Evolutionary conservation across 2,113 vertebrate genomes (phyloP).

Genomic region (Pipa parva): DNA sequence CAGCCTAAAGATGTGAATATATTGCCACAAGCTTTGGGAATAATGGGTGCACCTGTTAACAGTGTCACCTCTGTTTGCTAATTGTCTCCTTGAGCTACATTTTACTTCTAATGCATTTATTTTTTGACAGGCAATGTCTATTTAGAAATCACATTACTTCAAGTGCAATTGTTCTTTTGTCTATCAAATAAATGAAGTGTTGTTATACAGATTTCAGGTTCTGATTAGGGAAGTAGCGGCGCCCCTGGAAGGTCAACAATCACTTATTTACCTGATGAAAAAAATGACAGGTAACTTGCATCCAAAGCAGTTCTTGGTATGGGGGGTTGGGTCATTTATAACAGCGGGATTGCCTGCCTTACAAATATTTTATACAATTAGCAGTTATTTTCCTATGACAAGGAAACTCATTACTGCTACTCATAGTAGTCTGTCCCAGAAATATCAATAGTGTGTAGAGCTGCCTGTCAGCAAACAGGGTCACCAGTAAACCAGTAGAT

Average conservation of each 20-base stretch:
- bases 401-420: conserved; percentile 8
- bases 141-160: conserved; percentile 93
- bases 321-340: conserved; percentile 32
- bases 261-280: conserved; percentile 75
- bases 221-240: conserved; percentile 82
- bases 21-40: conserved; percentile 93
- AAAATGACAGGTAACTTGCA: conserved; percentile 81
- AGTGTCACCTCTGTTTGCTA: conserved; percentile 98
- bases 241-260: conserved; percentile 75
- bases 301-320: conserved; percentile 51
- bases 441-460: neutral
- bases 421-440: neutral
- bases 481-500: too few relatives aligned
- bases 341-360: neutral
- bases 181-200: conserved; percentile 86
- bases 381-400: neutral
- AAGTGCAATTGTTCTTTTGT: conserved; percentile 89
- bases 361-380: conserved; percentile 11
- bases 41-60: conserved; percentile 99
- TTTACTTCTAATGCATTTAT: conserved; percentile 86
- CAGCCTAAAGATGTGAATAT: conserved; percentile 91
- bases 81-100: conserved; percentile 97
- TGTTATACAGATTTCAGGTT: conserved; percentile 83
- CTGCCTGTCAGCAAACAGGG: too few relatives aligned
- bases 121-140: conserved; percentile 90